Percentiles rank a stretch among this genome's conserved stretches.
phyloP scores from a whole-genome alignment of 2,888 invertebrate species.

The Pyrrhosoma nymphula region DNA sequence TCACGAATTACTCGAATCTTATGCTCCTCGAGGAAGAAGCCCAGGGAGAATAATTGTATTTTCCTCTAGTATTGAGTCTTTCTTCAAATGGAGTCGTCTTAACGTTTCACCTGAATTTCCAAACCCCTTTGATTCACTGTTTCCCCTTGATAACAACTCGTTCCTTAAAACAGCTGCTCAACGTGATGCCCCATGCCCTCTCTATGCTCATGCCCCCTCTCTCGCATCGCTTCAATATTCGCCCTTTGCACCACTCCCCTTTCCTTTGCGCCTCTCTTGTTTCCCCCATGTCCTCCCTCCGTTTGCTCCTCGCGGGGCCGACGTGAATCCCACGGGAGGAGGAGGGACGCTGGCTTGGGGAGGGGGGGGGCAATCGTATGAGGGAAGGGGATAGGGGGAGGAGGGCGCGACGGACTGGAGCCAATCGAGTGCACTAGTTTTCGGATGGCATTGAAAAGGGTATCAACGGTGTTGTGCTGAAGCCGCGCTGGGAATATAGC shows the following conservation, averaged over 20 bases:
- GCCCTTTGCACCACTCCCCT: neutral
- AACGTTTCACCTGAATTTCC: neutral
- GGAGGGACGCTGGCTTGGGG: neutral
- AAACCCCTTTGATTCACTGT: neutral
- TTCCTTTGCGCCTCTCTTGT: neutral
- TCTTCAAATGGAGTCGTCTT: neutral
- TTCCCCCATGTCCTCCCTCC: neutral
- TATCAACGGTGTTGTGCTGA: slow-evolving; percentile 46
- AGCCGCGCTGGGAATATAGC: neutral
- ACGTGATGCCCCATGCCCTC: neutral
- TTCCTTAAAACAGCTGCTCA: neutral
- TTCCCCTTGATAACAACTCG: neutral
- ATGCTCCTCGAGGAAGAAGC: neutral
- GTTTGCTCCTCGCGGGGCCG: neutral
- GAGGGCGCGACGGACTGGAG: neutral
- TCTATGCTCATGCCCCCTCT: neutral
- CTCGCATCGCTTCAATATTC: neutral
- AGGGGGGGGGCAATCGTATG: neutral
- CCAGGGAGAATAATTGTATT: neutral
- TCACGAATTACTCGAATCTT: neutral
- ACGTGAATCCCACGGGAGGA: slow-evolving; percentile 20
- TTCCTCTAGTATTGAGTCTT: neutral
- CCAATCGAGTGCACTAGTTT: slow-evolving; percentile 52
- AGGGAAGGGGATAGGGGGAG: neutral
- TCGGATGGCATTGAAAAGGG: slow-evolving; percentile 60